A percentile compares a stretch with the other conserved stretches of the same genome.
phyloP scores from a whole-genome alignment of 2,113 vertebrate species.

The Sterna hirundo region DNA sequence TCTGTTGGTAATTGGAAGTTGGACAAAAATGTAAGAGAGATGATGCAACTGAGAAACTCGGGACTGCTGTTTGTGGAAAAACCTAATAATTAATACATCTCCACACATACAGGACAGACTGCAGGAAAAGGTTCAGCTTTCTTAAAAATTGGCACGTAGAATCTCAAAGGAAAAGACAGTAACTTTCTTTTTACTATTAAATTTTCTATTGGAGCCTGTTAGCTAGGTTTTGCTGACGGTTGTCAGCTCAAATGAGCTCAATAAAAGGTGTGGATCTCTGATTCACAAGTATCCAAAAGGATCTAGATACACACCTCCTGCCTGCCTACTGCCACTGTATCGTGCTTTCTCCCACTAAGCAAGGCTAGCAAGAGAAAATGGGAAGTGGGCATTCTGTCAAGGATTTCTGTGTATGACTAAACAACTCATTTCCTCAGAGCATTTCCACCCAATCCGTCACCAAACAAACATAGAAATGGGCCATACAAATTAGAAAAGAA shows the following conservation, averaged over 20 bases:
- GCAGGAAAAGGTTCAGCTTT: neutral
- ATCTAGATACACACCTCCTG: neutral
- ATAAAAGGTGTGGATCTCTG: neutral
- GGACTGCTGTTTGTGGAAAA: neutral
- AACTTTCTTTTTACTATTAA: neutral
- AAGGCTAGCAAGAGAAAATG: neutral
- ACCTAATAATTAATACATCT: neutral
- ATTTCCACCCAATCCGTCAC: neutral
- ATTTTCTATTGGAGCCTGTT: neutral
- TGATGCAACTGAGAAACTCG: neutral
- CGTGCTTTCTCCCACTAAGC: neutral
- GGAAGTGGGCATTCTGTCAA: neutral
- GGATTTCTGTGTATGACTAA: neutral
- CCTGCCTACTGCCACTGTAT: neutral
- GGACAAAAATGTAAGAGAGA: neutral
- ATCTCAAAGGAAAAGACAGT: neutral
- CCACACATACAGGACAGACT: neutral
- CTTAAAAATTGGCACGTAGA: neutral
- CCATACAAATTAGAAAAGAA: neutral
- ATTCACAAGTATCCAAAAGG: neutral
- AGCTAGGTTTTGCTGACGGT: neutral
- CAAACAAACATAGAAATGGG: neutral
- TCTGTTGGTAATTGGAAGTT: neutral
- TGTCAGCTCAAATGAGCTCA: neutral
- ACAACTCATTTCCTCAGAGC: conserved; percentile 8